These are phyloP conservation scores for Patiria miniata DNA, from an alignment of 35 echinoderm and acorn worm species.

Conservation along the genomic window DNA sequence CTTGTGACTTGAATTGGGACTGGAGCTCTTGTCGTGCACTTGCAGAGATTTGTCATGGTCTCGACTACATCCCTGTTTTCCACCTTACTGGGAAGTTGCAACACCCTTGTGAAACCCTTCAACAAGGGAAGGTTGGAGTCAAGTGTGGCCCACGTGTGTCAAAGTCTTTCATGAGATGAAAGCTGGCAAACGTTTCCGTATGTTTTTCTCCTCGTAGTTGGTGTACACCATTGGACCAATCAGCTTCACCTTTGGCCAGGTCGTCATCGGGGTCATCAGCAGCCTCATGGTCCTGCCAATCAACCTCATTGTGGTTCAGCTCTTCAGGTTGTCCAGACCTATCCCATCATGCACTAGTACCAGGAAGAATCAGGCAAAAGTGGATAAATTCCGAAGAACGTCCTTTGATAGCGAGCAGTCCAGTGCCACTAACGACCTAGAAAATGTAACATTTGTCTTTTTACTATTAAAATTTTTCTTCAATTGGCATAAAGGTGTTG, in stretches of 20 bases:
- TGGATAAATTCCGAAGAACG: not conserved
- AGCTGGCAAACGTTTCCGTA: no score
- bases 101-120: no score
- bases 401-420: not conserved
- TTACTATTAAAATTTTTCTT: no score
- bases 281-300: constrained; percentile 92
- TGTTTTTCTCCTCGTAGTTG: constrained; percentile 17
- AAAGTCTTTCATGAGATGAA: no score
- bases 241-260: constrained; percentile 63
- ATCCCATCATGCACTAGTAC: constrained; percentile 30
- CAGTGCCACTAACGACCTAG: not conserved
- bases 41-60: no score
- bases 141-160: no score
- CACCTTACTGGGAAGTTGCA: no score
- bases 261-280: constrained; percentile 82
- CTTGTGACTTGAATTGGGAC: no score
- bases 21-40: no score
- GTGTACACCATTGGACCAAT: constrained; percentile 75
- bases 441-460: not conserved
- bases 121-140: no score
- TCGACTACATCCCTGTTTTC: no score
- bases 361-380: not conserved
- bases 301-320: constrained; percentile 85
- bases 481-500: no score
- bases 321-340: constrained; percentile 71